Base-by-base conservation (phyloP, 2,113 vertebrate species). In the Scatophagus argus region DNA sequence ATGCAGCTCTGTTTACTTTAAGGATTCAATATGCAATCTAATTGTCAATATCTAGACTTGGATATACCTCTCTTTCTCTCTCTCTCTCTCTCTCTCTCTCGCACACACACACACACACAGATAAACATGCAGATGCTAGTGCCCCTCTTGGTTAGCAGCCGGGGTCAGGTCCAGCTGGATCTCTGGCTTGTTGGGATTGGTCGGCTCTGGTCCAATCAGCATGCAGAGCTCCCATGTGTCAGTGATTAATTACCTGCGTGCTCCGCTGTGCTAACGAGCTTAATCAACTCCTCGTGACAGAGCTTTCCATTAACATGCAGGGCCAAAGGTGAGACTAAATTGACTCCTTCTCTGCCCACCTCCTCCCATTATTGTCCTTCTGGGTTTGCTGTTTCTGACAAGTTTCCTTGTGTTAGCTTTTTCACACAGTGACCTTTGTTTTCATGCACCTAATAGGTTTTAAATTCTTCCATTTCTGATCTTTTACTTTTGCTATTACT, bases 181-280 rank as follows among this genome's bases (percentile, higher is more conserved):
- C 77, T 83, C 43, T 12, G 56, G 70, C 64, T 81, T 1, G 0
- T 65, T 68, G 69, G 25, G 74, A 90, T 90, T 84, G 84, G 83
- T 79, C 68, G 55, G 43, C 75, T 85, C 44, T 77, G 72, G 71
- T 46, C 86, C 85, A 90, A 87, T 89, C 80, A 83, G 77, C 80
- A 80, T 3, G 62, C 64, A 27, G 41, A 14, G 77, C 84, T 77
- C 59, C 81, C 54, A 80, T 77, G 89, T 92, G 90, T 93, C 92
- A 88, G 84, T 94, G 92, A 94, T 94, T 93, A 91, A 94, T 93
- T 89, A 91, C 90, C 86, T 89, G 88, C 68, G n/a, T 90, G 73
- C 84, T 85, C 66, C 8, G 29, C 85, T 56, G 77, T 63, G 81
- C 83, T 92, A 91, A 93, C 19, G 59, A 91, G 90, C 88, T 84